Percentiles rank a stretch among this genome's conserved stretches.
phyloP scores from a whole-genome alignment of 1,140 invertebrate species.

The Cyclina sinensis region DNA sequence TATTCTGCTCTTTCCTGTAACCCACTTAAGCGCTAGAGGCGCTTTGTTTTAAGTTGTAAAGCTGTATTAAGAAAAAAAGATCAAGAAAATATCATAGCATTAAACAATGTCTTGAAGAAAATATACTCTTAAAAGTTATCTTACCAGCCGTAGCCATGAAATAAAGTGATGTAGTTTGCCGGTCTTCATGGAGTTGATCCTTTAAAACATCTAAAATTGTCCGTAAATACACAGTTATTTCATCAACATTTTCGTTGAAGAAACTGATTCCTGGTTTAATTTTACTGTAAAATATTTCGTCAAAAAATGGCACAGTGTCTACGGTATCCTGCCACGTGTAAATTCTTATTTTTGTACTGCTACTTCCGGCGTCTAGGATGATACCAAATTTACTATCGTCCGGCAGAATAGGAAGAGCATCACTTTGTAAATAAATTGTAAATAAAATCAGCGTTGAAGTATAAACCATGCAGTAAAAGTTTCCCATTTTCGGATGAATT shows the following conservation, averaged over 20 bases:
- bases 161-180: conserved; percentile 82
- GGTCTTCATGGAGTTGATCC: conserved; percentile 76
- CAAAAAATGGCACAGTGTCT: conserved; percentile 38
- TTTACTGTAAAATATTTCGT: conserved; percentile 60
- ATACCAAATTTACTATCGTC: conserved; percentile 68
- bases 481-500: background rate
- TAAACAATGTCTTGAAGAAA: no score
- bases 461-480: background rate
- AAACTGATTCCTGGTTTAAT: conserved; percentile 72
- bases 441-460: background rate
- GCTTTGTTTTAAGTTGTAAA: no score
- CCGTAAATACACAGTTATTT: conserved; percentile 66
- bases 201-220: conserved; percentile 75
- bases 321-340: conserved; percentile 62
- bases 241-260: conserved; percentile 45
- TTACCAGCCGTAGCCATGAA: conserved; percentile 88
- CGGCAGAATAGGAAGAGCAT: background rate
- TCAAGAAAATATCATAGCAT: no score
- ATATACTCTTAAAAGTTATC: no score
- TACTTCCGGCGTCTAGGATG: conserved; percentile 76
- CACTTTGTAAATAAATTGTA: background rate
- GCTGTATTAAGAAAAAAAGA: no score
- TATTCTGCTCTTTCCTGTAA: no score
- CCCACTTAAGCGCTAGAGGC: no score
- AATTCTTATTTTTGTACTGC: conserved; percentile 77